Evolutionary conservation across 2,797 vertebrate genomes (phyloP).

Genomic region (Siniperca obscura): DNA sequence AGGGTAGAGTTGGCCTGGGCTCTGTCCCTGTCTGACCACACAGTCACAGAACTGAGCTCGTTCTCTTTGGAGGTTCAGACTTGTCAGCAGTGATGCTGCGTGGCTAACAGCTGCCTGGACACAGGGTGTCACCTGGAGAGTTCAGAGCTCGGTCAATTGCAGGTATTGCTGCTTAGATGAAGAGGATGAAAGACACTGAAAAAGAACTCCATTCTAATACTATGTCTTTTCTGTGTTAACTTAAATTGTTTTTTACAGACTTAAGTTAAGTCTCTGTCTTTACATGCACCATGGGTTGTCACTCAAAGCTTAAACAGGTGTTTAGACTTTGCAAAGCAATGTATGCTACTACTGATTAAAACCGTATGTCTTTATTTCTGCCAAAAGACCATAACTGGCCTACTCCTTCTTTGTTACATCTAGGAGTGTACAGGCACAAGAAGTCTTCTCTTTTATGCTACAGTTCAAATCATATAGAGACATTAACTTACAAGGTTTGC

Average conservation of each 20-base stretch:
- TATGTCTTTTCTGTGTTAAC: background rate
- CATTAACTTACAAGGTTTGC: background rate
- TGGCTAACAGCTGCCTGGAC: slow-evolving; percentile 39
- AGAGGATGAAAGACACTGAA: background rate
- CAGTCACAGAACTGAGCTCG: slow-evolving; percentile 81
- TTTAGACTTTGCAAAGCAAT: slow-evolving; percentile 6
- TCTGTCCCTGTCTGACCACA: slow-evolving; percentile 72
- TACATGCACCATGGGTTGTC: background rate
- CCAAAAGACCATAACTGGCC: background rate
- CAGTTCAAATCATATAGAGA: background rate
- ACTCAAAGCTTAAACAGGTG: background rate
- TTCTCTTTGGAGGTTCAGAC: slow-evolving; percentile 76
- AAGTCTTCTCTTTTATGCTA: background rate
- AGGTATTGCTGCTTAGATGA: background rate
- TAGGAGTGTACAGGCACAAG: background rate
- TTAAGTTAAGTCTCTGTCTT: background rate
- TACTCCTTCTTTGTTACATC: background rate
- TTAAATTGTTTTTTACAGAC: background rate
- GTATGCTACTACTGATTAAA: background rate
- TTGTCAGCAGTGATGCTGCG: slow-evolving; percentile 65
- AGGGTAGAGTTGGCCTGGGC: slow-evolving; percentile 68
- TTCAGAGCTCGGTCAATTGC: slow-evolving; percentile 14
- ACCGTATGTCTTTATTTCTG: background rate
- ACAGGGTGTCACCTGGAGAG: slow-evolving; percentile 47
- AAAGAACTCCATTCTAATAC: background rate